Base-by-base conservation (phyloP, 2,888 invertebrate species). In the Chrysodeixis includens region DNA sequence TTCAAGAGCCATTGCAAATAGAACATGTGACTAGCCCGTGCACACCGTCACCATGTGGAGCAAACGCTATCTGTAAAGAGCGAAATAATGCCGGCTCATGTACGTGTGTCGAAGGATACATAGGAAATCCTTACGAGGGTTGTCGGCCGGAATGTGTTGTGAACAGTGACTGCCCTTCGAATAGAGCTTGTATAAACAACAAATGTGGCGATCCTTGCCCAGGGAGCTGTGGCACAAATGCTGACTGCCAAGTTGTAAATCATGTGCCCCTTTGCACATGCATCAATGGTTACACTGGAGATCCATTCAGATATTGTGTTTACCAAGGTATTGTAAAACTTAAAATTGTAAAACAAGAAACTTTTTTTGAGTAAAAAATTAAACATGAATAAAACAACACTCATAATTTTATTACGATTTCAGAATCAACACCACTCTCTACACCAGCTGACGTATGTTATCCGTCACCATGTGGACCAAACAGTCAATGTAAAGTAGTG, bases 161-260 rank as follows among this genome's bases (percentile, higher is more conserved):
- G 2, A 97, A 97, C 87, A 96, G 97, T 0, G 97, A 97, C 85
- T 97, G 97, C 84, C 91, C 96, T 0, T 96, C 97, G 4, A 96
- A 96, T 82, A 96, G 90, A 83, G 97, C 97, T 7, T 97, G 97
- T 82, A 92, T 97, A 4, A 96, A 96, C 80, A 96, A 96, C 78
- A 97, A 97, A 88, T 98, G 98, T 83, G 90, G 94, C 58, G 97
- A 98, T 90, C 97, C 98, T 26, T 98, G 98, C 81, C 97, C 97
- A 22, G 97, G 97, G 69, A 97, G 96, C 62, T 98, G 98, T 87
- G 97, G 97, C 5, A 95, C 96, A 71, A 97, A 97, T 86, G 97
- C 97, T 14, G 94, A 96, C 55, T 98, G 98, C 86, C 96, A 96
- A 92, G 97, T 97, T 22, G 96, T 97, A 10, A 97, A 97, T 78